phyloP scores from a whole-genome alignment of 2,113 vertebrate genomes.

The Bubalus kerabau region DNA sequence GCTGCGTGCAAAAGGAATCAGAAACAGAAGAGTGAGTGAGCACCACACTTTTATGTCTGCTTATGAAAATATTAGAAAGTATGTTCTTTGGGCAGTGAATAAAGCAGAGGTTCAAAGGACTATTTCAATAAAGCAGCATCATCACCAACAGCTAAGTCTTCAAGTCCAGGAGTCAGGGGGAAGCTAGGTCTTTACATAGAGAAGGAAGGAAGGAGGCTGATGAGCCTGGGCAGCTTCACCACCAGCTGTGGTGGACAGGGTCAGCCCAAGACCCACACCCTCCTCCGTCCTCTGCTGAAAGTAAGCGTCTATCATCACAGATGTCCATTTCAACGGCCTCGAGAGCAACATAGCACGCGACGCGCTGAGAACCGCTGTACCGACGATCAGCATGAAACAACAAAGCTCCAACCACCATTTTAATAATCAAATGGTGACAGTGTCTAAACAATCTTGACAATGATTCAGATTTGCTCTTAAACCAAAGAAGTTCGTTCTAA shows the following conservation, averaged over 20 bases:
- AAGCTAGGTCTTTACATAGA: fast-evolving
- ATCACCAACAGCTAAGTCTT: too few species aligned
- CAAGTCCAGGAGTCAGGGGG: neutral
- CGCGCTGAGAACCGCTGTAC: neutral
- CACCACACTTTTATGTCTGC: neutral
- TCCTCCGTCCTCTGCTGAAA: fast-evolving
- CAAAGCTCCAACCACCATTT: fast-evolving
- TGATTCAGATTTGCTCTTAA: neutral
- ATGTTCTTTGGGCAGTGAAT: neutral
- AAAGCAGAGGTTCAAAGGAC: fast-evolving
- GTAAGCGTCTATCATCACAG: fast-evolving
- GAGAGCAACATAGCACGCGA: fast-evolving
- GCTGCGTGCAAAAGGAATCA: fast-evolving
- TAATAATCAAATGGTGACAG: fast-evolving
- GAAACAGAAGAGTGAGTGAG: neutral
- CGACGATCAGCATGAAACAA: fast-evolving
- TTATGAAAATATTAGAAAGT: neutral
- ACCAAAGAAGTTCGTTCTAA: neutral
- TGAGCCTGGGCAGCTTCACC: neutral
- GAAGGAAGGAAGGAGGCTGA: neutral
- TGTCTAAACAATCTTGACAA: neutral
- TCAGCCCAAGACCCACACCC: fast-evolving
- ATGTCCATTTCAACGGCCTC: fast-evolving
- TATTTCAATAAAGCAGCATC: fast-evolving
- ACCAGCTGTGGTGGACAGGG: too few species aligned